Percentiles rank a stretch among this genome's conserved stretches.
Conservation (phyloP, 2,888 invertebrate genomes). For the Prenolepis imparis region DNA sequence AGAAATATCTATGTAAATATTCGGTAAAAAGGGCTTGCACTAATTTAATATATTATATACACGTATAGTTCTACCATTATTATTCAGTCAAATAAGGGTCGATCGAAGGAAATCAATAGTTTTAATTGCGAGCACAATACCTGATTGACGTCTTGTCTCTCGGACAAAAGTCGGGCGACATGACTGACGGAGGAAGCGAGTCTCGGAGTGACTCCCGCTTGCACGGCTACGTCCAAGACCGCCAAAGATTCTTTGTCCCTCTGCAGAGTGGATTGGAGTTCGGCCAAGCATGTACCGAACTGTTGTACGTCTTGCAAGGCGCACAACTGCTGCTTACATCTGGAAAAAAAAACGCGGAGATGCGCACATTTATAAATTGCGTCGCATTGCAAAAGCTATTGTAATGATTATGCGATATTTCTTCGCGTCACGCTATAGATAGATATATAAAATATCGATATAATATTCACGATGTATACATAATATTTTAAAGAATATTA, state of each 20-base stretch:
- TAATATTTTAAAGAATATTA: not conserved
- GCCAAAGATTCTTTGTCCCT: slow-evolving; percentile 90
- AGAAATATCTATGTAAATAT: not conserved
- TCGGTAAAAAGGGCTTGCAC: not conserved
- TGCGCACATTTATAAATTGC: slow-evolving; percentile 12
- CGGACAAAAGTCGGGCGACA: slow-evolving; percentile 88
- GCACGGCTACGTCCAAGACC: slow-evolving; percentile 87
- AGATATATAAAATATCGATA: not conserved
- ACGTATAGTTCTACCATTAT: not conserved
- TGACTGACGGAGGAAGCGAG: slow-evolving; percentile 88
- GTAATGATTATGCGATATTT: not conserved
- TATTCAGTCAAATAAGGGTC: not conserved
- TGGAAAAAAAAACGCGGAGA: slow-evolving; percentile 82
- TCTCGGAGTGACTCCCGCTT: slow-evolving; percentile 86
- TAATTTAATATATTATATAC: no score
- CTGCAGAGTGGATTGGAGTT: slow-evolving; percentile 92
- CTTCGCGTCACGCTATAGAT: not conserved
- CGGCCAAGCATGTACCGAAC: slow-evolving; percentile 92
- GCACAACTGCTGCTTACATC: slow-evolving; percentile 91
- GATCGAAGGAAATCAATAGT: not conserved
- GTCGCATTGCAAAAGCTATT: not conserved
- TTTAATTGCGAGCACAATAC: slow-evolving; percentile 65
- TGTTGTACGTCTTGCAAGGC: slow-evolving; percentile 92
- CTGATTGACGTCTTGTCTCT: slow-evolving; percentile 85
- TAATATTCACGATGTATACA: not conserved